Base-by-base conservation (phyloP, 2,113 vertebrate species). In the Cacatua alba region DNA sequence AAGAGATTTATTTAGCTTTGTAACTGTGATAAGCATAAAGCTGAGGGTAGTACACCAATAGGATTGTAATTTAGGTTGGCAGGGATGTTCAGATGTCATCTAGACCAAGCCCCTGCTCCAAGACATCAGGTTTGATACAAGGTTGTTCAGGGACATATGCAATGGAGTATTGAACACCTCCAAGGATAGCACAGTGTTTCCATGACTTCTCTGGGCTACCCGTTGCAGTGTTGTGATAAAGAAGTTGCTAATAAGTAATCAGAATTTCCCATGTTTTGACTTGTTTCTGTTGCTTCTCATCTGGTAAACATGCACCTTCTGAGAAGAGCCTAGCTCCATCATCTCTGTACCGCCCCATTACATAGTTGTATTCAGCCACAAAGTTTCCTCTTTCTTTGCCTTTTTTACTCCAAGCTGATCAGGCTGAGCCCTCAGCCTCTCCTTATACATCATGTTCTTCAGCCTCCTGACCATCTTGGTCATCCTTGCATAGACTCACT, bases 291-390 rank as follows among this genome's bases (percentile, higher is more conserved):
- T 63, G 20, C 43, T 57, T 84, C 35, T 35, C 21, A 17, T 23
- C 48, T 2, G 2, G 31, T 51, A 49, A 68, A 6, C 3, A 4
- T 25, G 31, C 15, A 20, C 43, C 29, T 67, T 67, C 29, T 78
- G 33, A 67, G n/a, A 57, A 57, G 51, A 57, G 9, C 37, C 25
- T 25, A 26, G 0, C 20, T 82, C 35, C 33, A 10, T 37, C 44
- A 65, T 53, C 29, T 35, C 51, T 53, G 2, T 43, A 23, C 23
- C 1, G 0, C 33, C 43, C 39, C 12, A 9, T 52, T 20, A 39
- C 2, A 2, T 35, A 21, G 19, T 37, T 37, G 37, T 33, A 77
- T 48, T 72, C 29, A 81, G 20, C 24, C 63, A 48, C 46, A 59
- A 37, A 60, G 6, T 55, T 53, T 82, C 48, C 29, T 57, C 12